Base-by-base conservation (phyloP, 2,113 vertebrate species). In the Centropristis striata region DNA sequence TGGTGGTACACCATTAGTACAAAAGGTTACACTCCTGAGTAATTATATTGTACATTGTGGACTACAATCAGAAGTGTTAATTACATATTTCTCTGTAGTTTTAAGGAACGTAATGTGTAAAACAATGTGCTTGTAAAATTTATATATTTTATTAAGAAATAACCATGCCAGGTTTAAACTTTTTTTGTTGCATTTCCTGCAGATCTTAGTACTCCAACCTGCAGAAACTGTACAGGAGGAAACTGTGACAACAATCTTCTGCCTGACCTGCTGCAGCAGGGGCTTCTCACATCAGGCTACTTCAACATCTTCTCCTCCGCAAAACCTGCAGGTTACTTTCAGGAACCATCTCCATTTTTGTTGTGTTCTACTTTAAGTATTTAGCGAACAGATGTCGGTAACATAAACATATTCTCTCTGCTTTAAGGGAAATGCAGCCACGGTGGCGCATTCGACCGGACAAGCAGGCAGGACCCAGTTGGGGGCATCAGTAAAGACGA, bases 401-500 rank as follows among this genome's bases (percentile, higher is more conserved):
- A 59, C 11, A 21, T 5, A 12, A 25, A 53, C 18, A 11, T 27
- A 8, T n/a, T 55, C 20, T 57, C 8, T 59, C n/a, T 67, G 13
- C 5, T 50, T 2, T 0, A 23, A 94, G 92, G 93, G 27, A 94
- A 94, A 84, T 93, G 89, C 71, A 93, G 91, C 60, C 90, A 94
- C 0, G 93, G 93, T 16, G 90, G 90, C 8, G 10, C 0, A 1
- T 27, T 15, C 44, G 92, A 94, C 63, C 1, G 0, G 44, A 94
- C 92, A 12, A 93, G 90, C 61, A 44, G 4, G 44, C 11, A 0
- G 16, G 81, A 89, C 1, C 90, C 91, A 12, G 64, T 69, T 5
- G 93, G 93, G 18, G 93, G 93, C 15, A 94, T 94, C 76, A 93
- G 37, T 68, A 94, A 94, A 59, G 93, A 94, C 2, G 25, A 25